Evolutionary conservation across 2,113 vertebrate genomes (phyloP).

Genomic region (Platysteira castanea): DNA sequence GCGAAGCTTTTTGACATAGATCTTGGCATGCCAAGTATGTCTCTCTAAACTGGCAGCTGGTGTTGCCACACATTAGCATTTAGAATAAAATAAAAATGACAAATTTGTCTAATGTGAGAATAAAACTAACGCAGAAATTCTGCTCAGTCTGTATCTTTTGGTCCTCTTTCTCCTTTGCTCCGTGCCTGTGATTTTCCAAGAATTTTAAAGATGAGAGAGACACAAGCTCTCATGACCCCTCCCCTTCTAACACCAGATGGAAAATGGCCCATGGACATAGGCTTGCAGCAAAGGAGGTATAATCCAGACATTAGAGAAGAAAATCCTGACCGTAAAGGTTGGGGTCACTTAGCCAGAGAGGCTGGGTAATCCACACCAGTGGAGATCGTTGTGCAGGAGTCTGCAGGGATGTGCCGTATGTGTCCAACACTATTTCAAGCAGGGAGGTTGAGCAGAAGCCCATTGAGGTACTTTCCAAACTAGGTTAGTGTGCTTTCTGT

Average conservation of each 20-base stretch:
- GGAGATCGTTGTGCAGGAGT: background rate
- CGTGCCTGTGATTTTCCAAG: background rate
- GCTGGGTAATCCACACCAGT: background rate
- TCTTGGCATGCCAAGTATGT: slow-evolving; percentile 21
- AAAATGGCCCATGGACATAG: background rate
- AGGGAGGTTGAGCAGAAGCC: background rate
- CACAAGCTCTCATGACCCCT: background rate
- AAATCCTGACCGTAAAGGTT: background rate
- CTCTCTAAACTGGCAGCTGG: slow-evolving; percentile 46
- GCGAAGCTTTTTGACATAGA: background rate
- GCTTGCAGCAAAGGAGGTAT: background rate
- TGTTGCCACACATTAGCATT: slow-evolving; percentile 57
- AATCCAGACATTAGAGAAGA: background rate
- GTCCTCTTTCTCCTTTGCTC: background rate
- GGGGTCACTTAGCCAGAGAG: background rate
- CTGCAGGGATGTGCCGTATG: background rate
- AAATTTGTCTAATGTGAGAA: slow-evolving; percentile 34
- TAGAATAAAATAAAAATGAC: slow-evolving; percentile 50
- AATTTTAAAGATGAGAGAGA: background rate
- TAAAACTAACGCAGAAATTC: slow-evolving; percentile 8
- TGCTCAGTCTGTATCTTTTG: background rate
- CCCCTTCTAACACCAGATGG: background rate
- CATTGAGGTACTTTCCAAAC: background rate
- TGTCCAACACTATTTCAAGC: background rate
- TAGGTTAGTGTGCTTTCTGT: slow-evolving; percentile 42